Base-by-base conservation (phyloP, 1,140 invertebrate species). In the Nylanderia fulva region DNA sequence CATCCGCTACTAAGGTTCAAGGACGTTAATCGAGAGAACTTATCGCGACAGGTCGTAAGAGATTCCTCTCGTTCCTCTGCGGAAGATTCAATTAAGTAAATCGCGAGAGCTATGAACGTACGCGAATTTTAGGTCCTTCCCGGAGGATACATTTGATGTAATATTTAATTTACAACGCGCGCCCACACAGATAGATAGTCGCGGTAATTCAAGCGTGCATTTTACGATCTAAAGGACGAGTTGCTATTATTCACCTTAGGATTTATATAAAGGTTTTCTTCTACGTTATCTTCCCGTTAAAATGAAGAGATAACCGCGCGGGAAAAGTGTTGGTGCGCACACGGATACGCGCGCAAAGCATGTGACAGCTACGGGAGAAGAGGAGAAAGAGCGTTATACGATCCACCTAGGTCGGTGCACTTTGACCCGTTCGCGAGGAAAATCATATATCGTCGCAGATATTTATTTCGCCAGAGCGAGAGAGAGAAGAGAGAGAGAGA, bases 1-100 rank as follows among this genome's bases (percentile, higher is more conserved):
- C 66, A 79, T 87, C 63, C 36, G 56, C 21, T 8, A 60, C 13
- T 24, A 52, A 85, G 52, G 80, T 87, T 90, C 85, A 90, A 89
- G 88, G 88, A 85, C 85, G 71, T 89, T 72, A 68, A 85, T 89
- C 76, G 75, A 39, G 29, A 58, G n/a, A 87, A 71, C 75, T 85
- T 54, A 18, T 61, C 80, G 52, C 24, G 64, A 58, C 64, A 54
- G 36, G 33, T 79, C 60, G 61, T 15, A 39, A 24, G 45, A 48
- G 15, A 48, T 48, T 69, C 33, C 63, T 58, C 21, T 39, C 15
- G 27, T 36, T n/a, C 27, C 42, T 36, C 36, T 2, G 52, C n/a
- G 36, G 42, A 80, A 45, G 71, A 58, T 4, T 71, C 66, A 45
- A 71, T 71, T 58, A 58, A 36, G 36, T 24, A 24, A 72, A 71